Evolutionary conservation across 2,797 vertebrate species (phyloP).

Genomic region (Yasuhikotakia modesta): DNA sequence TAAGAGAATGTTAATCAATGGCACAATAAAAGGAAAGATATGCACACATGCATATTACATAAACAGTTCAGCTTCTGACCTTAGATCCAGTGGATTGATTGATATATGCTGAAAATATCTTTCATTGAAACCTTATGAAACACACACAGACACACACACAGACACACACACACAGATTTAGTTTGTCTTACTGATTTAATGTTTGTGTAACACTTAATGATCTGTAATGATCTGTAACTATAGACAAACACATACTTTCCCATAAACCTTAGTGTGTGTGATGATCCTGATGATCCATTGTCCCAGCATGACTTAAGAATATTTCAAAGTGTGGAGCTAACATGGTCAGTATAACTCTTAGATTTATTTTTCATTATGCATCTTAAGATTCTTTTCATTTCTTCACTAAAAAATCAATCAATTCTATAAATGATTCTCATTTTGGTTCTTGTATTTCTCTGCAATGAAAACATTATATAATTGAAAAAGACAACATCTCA

Average conservation of each 20-base stretch:
- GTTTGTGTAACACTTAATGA: conserved; percentile 53
- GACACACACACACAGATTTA: no score
- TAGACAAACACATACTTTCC: neutral
- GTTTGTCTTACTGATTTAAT: conserved; percentile 56
- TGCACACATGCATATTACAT: conserved; percentile 32
- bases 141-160: conserved; percentile 1
- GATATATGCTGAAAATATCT: neutral
- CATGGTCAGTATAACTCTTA: no score
- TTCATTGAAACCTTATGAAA: neutral
- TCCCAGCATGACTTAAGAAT: neutral
- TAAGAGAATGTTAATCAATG: neutral
- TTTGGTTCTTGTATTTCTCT: no score
- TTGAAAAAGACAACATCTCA: neutral
- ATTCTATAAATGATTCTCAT: no score
- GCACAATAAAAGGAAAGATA: conserved; percentile 25
- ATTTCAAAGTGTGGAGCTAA: neutral
- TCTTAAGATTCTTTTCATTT: no score
- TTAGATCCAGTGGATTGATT: conserved; percentile 31
- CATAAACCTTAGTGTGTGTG: neutral
- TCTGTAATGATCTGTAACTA: conserved; percentile 36
- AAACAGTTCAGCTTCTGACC: conserved; percentile 9
- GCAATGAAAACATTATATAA: no score
- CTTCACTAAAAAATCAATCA: no score
- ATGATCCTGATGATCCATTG: no score
- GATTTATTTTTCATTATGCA: no score